phyloP scores from a whole-genome alignment of 2,113 vertebrate genomes.

The Leptosomus discolor region DNA sequence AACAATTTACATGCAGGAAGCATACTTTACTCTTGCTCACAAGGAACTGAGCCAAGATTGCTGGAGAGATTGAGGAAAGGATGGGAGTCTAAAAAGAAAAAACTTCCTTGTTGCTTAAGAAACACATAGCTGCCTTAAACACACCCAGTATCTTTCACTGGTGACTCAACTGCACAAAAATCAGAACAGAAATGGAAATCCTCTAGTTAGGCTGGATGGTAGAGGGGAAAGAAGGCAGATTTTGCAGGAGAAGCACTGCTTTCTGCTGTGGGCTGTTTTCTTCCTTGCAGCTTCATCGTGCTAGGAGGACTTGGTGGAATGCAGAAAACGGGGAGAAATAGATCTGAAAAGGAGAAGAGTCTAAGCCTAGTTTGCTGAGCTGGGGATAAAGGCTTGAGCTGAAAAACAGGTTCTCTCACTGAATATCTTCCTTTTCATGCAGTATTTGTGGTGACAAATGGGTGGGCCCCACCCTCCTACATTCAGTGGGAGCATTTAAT shows the following conservation, averaged over 20 bases:
- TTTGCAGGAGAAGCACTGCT: not conserved
- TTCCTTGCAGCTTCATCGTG: not conserved
- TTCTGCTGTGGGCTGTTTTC: not conserved
- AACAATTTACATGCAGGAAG: constrained; percentile 61
- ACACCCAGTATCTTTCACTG: not conserved
- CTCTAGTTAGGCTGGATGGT: not conserved
- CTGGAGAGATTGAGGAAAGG: not conserved
- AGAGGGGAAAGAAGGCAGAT: not conserved
- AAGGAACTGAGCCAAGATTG: constrained; percentile 14
- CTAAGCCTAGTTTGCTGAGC: not conserved
- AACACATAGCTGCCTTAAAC: not conserved
- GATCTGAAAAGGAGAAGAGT: not conserved
- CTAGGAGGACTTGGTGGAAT: not conserved
- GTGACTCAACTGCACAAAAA: constrained; percentile 15
- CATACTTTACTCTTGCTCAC: not conserved
- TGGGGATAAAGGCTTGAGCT: constrained; percentile 16
- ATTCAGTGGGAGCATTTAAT: constrained; percentile 4
- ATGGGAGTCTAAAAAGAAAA: not conserved
- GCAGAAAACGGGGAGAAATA: not conserved
- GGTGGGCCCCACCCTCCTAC: constrained; percentile 40
- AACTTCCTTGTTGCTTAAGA: not conserved
- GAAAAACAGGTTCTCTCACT: constrained; percentile 44
- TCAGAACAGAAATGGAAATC: not conserved
- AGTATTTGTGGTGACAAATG: constrained; percentile 55
- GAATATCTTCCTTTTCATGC: constrained; percentile 2